Percentiles rank a stretch among this genome's conserved stretches.
These are phyloP conservation scores for Protodeltote pygarga DNA, from an alignment of 2,888 invertebrate species.

Conservation along the genomic window DNA sequence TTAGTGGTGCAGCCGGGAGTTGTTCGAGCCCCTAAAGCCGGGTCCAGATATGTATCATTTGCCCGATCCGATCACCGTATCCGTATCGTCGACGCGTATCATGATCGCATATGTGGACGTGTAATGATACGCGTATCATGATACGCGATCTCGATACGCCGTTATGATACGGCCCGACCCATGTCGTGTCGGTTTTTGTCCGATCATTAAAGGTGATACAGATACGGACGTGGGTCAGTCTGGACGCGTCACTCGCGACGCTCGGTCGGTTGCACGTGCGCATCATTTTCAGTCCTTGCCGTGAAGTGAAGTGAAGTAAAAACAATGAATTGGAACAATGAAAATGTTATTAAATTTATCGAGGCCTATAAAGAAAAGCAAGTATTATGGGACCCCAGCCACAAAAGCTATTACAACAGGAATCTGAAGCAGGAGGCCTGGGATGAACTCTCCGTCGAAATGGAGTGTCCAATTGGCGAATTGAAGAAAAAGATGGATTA, in stretches of 20 bases:
- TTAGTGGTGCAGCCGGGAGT: too few relatives aligned
- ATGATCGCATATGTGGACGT: slow-evolving; percentile 34
- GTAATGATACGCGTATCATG: slow-evolving; percentile 27
- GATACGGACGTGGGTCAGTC: slow-evolving; percentile 15
- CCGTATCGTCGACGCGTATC: slow-evolving; percentile 35
- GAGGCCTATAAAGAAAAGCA: slow-evolving; percentile 35
- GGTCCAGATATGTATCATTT: too few relatives aligned
- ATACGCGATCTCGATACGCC: slow-evolving; percentile 37
- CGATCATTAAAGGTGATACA: slow-evolving; percentile 40
- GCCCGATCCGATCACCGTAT: slow-evolving; percentile 30
- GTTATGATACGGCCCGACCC: slow-evolving; percentile 36
- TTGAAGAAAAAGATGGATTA: slow-evolving; percentile 36
- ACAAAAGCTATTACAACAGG: slow-evolving; percentile 35
- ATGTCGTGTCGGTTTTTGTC: slow-evolving; percentile 37
- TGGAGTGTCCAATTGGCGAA: slow-evolving; percentile 25
- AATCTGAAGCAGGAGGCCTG: slow-evolving; percentile 28
- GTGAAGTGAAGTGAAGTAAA: slow-evolving; percentile 25
- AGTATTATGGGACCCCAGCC: slow-evolving; percentile 37
- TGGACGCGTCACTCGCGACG: slow-evolving; percentile 4
- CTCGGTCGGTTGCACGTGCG: slow-evolving; percentile 9
- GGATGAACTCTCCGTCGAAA: slow-evolving; percentile 25
- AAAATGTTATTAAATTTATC: slow-evolving; percentile 38
- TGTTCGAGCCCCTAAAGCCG: too few relatives aligned
- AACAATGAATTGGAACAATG: slow-evolving; percentile 31
- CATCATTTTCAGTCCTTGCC: slow-evolving; percentile 26